Percentiles rank a stretch among this genome's conserved stretches.
These are phyloP conservation scores for Kryphioiulus occultus DNA, from an alignment of 2,888 invertebrate genomes.

Conservation along the genomic window DNA sequence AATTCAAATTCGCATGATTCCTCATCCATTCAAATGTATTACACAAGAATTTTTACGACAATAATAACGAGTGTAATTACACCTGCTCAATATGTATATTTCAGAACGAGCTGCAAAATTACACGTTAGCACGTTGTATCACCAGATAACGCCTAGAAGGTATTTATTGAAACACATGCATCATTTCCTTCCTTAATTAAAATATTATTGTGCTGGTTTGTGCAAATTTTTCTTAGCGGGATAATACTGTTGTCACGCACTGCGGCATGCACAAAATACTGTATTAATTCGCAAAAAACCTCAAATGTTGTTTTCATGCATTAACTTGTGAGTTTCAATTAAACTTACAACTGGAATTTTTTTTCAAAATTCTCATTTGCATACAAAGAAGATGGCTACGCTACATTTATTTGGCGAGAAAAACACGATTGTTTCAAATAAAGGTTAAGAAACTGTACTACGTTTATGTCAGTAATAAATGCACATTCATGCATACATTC, in stretches of 20 bases:
- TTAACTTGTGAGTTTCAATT: background rate
- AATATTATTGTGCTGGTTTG: background rate
- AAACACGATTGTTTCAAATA: background rate
- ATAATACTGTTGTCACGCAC: background rate
- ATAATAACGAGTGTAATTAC: too few species aligned
- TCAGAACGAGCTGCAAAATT: too few species aligned
- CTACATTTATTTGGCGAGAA: background rate
- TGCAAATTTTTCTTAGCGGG: background rate
- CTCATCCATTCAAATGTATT: too few species aligned
- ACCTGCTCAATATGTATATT: too few species aligned
- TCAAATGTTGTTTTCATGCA: background rate
- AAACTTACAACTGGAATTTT: background rate
- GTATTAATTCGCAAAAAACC: background rate
- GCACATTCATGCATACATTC: background rate
- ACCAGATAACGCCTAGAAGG: too few species aligned
- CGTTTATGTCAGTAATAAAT: background rate
- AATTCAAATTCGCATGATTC: too few species aligned
- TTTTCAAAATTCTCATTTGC: background rate
- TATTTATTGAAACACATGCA: background rate
- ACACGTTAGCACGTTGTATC: too few species aligned
- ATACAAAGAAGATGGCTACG: conserved; percentile 18
- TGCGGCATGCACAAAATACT: background rate
- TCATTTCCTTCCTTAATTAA: background rate
- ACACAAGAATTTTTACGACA: too few species aligned
- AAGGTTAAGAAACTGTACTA: background rate